Conservation (phyloP, 2,797 vertebrate species). For the Coregonus sp. region DNA sequence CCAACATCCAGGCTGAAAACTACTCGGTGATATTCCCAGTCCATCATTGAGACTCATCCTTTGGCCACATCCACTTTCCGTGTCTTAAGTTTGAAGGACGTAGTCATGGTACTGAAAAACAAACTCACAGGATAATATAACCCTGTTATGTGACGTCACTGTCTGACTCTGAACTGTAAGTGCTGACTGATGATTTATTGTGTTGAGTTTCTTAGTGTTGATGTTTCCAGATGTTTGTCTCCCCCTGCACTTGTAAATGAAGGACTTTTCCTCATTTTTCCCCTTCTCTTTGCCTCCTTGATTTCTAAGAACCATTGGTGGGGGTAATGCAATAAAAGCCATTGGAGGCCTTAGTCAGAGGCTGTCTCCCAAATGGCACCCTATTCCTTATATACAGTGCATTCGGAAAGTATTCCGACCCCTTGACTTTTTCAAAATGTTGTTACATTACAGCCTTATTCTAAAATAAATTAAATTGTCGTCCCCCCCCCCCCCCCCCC, state of each 20-base stretch:
- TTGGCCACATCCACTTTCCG: constrained; percentile 18
- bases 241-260: neutral
- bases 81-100: neutral
- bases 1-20: neutral
- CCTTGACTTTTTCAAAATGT: no score
- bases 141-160: neutral
- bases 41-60: neutral
- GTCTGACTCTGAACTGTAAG: neutral
- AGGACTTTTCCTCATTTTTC: neutral
- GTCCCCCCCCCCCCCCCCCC: no score
- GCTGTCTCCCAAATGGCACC: neutral
- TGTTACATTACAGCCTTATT: no score
- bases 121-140: neutral
- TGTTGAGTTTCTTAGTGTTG: neutral
- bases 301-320: neutral
- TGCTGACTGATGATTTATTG: neutral
- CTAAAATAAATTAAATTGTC: no score
- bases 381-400: neutral
- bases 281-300: neutral
- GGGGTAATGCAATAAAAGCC: neutral
- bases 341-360: neutral
- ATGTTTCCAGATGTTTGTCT: constrained; percentile 1
- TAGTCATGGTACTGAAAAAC: neutral
- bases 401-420: no score
- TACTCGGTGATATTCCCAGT: neutral